Evolutionary conservation across 1,140 invertebrate genomes (phyloP), one percentile per base, ranked within the genome.

Genomic region (Zaprionus gabonicus): DNA sequence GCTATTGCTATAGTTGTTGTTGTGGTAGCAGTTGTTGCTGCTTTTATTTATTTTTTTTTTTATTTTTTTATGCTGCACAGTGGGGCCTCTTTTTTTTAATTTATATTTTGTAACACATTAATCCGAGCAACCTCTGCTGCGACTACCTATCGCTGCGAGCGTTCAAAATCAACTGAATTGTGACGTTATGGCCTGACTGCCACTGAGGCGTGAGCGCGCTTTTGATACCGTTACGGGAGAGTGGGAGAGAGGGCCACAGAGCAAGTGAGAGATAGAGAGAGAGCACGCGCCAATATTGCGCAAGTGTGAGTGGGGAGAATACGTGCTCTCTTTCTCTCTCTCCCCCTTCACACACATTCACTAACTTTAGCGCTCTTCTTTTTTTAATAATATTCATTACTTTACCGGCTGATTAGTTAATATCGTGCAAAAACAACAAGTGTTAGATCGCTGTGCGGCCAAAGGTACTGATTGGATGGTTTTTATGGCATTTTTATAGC

Each of bases 221-320:
- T 53, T 71, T 78, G 58, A 85, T 83, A 81, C 82, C 82, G 82
- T 85, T 85, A 85, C 71, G 34, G 58, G 34, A 51, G 51, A 58
- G 57, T 38, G 59, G 38, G 46, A 72, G 49, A 67, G 63, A 63
- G 57, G 38, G 20, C 51, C 10, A 69, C 25, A 36, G 46, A 41
- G 70, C 69, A 67, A 27, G 28, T 31, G 7, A 31, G 51, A 71
- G 63, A 75, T 20, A 20, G 65, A 38, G 53, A 28, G 46, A 71
- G 12, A 41, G 38, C 55, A 69, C 71, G 73, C 69, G 62, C 68
- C 58, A 58, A 58, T 31, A 44, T 68, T 80, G 77, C 84, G 84
- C 80, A 75, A 80, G 78, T 83, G 55, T 82, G 31, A 28, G 27
- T 31, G 28, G 28, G 7, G 28, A 31, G 28, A 6, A 31, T 31